Evolutionary conservation across 2,888 invertebrate species (phyloP).

Genomic region (Plutella xylostella): DNA sequence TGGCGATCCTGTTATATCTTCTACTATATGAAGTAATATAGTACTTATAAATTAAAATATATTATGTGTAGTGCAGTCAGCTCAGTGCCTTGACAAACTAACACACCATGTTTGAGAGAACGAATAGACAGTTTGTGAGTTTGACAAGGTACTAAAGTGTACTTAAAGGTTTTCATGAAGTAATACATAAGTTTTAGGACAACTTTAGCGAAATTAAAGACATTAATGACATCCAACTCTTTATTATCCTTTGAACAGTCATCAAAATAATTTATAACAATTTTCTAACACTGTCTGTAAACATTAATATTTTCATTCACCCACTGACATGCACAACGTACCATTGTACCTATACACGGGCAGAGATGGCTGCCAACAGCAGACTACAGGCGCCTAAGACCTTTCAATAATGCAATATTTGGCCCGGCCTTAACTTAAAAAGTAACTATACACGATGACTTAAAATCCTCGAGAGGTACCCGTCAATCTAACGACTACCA

Average conservation of each 20-base stretch:
- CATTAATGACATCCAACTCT: conserved; percentile 67
- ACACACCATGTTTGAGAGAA: no score
- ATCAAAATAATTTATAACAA: conserved; percentile 73
- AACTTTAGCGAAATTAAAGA: neutral
- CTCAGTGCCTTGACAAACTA: no score
- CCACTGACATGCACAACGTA: conserved; percentile 62
- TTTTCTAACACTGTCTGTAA: conserved; percentile 70
- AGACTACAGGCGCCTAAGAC: conserved; percentile 51
- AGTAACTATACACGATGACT: conserved; percentile 67
- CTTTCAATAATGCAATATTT: conserved; percentile 66
- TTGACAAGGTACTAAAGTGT: no score
- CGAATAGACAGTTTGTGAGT: no score
- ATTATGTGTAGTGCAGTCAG: no score
- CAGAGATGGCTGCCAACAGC: conserved; percentile 48
- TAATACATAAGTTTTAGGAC: no score
- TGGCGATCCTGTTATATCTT: conserved; percentile 25
- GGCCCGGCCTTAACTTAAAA: conserved; percentile 67
- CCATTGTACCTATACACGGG: conserved; percentile 46
- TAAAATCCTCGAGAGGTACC: conserved; percentile 39
- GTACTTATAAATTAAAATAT: conserved; percentile 4
- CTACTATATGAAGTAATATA: no score
- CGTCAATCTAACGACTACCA: conserved; percentile 30
- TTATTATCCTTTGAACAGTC: conserved; percentile 72
- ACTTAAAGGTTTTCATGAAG: no score
- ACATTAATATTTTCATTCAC: conserved; percentile 64